Percentiles rank a stretch among this genome's conserved stretches.
Evolutionary conservation across 2,113 vertebrate species (phyloP).

Genomic region (Thoracochromis brauschi): DNA sequence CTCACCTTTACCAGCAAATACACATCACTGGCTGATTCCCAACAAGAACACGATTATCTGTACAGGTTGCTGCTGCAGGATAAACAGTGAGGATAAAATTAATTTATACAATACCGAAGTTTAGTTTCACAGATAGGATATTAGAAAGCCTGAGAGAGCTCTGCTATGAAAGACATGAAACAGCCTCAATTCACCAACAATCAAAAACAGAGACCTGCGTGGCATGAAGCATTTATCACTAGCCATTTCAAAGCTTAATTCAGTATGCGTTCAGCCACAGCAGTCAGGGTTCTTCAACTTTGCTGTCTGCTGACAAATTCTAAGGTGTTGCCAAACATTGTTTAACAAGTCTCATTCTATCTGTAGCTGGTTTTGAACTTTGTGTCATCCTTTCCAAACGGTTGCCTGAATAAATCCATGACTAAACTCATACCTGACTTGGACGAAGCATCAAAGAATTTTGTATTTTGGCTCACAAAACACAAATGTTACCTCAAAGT

Average conservation of each 20-base stretch:
- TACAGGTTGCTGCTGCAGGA: neutral
- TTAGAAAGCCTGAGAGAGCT: neutral
- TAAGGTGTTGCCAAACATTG: neutral
- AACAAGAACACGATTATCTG: neutral
- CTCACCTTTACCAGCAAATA: neutral
- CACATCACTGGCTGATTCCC: neutral
- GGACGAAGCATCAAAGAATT: neutral
- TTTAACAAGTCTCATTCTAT: neutral
- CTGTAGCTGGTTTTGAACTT: neutral
- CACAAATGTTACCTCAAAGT: neutral
- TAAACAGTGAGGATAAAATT: neutral
- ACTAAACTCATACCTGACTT: neutral
- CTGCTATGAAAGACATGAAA: neutral
- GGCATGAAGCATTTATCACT: neutral
- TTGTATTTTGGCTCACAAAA: neutral
- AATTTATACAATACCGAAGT: fast-evolving
- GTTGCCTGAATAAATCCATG: neutral
- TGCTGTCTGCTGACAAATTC: neutral
- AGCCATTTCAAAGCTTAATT: neutral
- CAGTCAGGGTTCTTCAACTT: neutral
- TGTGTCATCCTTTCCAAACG: neutral
- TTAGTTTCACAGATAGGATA: neutral
- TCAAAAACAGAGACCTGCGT: neutral
- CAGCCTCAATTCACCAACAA: neutral
- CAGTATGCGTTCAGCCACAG: neutral